These are phyloP conservation scores for Tyrophagus putrescentiae DNA, from an alignment of 1,140 invertebrate genomes.

Conservation along the genomic window DNA sequence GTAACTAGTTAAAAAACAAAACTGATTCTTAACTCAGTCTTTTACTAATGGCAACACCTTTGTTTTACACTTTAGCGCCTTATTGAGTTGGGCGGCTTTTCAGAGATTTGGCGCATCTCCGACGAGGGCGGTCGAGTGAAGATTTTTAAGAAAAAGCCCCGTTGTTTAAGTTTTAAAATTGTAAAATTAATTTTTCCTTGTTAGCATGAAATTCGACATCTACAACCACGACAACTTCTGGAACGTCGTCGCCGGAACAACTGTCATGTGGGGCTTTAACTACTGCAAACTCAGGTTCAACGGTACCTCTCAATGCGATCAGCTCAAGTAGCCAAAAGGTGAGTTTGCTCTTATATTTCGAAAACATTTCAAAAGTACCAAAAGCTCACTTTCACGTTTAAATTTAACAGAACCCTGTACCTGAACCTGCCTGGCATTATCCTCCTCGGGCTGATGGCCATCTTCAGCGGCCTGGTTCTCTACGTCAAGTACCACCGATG, in stretches of 20 bases:
- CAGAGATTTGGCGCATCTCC: slow-evolving; percentile 49
- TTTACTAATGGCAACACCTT: too few relatives aligned
- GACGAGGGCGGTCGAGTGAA: slow-evolving; percentile 46
- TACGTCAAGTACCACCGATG: slow-evolving; percentile 32
- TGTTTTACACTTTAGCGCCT: too few relatives aligned
- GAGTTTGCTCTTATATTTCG: not conserved
- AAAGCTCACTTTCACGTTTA: not conserved
- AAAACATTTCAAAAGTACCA: not conserved
- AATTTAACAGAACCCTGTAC: slow-evolving; percentile 17
- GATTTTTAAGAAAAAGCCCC: slow-evolving; percentile 44
- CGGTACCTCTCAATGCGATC: slow-evolving; percentile 22
- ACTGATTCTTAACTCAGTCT: too few relatives aligned
- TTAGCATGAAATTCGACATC: slow-evolving; percentile 18
- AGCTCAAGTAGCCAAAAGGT: slow-evolving; percentile 18
- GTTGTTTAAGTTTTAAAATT: not conserved
- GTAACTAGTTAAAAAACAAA: too few relatives aligned
- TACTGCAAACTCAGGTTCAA: slow-evolving; percentile 26
- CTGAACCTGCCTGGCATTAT: slow-evolving; percentile 18
- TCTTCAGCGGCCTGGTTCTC: slow-evolving; percentile 30
- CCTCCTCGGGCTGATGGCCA: slow-evolving; percentile 11
- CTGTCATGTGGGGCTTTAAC: slow-evolving; percentile 18
- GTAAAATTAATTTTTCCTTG: not conserved
- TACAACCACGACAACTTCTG: slow-evolving; percentile 23
- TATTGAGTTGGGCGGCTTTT: slow-evolving; percentile 46
- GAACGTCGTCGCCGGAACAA: slow-evolving; percentile 16